phyloP scores from a whole-genome alignment of 2,797 vertebrate genomes.

The Mycteria americana region DNA sequence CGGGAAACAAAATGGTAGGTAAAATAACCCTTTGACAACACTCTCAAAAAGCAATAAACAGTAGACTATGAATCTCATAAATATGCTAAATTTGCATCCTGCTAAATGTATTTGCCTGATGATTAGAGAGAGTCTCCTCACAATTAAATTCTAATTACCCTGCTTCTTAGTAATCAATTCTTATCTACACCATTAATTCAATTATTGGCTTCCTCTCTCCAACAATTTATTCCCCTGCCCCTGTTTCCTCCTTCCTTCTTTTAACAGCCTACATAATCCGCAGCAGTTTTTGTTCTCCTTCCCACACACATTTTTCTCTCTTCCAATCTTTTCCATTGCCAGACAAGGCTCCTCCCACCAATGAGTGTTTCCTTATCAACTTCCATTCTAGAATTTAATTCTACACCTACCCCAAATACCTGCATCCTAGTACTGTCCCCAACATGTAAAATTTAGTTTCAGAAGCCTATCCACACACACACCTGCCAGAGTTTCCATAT shows the following conservation, averaged over 20 bases:
- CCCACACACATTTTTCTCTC: not conserved
- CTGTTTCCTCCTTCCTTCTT: not conserved
- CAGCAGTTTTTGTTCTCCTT: not conserved
- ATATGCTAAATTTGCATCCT: not conserved
- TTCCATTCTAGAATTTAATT: not conserved
- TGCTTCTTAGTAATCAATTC: not conserved
- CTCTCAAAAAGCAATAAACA: not conserved
- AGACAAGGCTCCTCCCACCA: not conserved
- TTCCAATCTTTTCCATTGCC: not conserved
- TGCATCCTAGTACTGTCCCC: not conserved
- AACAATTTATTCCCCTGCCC: not conserved
- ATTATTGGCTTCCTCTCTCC: not conserved
- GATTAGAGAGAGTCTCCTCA: not conserved
- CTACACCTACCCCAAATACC: not conserved
- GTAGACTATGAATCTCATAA: not conserved
- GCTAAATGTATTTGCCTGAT: not conserved
- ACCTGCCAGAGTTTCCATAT: not conserved
- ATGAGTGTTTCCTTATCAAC: not conserved
- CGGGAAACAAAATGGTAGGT: not conserved
- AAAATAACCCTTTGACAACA: not conserved
- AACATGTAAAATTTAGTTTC: not conserved
- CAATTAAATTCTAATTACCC: constrained; percentile 3
- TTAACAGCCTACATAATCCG: not conserved
- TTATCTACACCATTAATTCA: constrained; percentile 9
- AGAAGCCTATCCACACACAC: not conserved